Percentiles rank a stretch among this genome's conserved stretches.
phyloP scores from a whole-genome alignment of 2,797 vertebrate genomes.

The Molossus molossus region DNA sequence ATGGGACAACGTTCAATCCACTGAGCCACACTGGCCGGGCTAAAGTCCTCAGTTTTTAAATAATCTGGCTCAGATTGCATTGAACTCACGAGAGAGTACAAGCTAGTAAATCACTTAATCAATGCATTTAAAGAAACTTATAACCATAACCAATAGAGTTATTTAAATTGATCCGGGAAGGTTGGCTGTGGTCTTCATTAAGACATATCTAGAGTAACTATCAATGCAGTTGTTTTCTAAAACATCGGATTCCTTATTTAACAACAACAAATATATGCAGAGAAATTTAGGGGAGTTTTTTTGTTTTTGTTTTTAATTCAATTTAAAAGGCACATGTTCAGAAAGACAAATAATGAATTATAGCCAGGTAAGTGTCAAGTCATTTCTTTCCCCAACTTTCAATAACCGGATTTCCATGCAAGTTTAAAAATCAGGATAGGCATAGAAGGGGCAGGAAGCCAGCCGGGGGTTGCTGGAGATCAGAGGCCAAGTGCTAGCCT shows the following conservation, averaged over 20 bases:
- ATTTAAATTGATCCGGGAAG: background rate
- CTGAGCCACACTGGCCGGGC: too few species aligned
- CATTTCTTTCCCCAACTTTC: background rate
- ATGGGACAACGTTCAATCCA: too few species aligned
- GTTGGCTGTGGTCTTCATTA: background rate
- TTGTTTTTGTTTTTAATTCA: background rate
- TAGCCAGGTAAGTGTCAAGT: background rate
- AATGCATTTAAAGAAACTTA: constrained; percentile 18
- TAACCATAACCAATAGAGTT: background rate
- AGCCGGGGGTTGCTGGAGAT: background rate
- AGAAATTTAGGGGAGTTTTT: background rate
- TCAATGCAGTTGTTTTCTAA: background rate
- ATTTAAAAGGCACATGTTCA: background rate
- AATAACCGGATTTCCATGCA: background rate
- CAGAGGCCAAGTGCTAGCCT: background rate
- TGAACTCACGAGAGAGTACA: background rate
- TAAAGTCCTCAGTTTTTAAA: too few species aligned
- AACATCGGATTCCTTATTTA: background rate
- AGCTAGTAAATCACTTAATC: background rate
- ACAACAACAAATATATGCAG: background rate
- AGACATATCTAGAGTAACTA: background rate
- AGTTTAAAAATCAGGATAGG: background rate
- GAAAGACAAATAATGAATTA: constrained; percentile 15
- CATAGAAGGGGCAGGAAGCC: too few species aligned
- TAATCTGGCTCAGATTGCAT: background rate